Evolutionary conservation across 2,113 vertebrate species (phyloP).

Genomic region (Pelusios castaneus): DNA sequence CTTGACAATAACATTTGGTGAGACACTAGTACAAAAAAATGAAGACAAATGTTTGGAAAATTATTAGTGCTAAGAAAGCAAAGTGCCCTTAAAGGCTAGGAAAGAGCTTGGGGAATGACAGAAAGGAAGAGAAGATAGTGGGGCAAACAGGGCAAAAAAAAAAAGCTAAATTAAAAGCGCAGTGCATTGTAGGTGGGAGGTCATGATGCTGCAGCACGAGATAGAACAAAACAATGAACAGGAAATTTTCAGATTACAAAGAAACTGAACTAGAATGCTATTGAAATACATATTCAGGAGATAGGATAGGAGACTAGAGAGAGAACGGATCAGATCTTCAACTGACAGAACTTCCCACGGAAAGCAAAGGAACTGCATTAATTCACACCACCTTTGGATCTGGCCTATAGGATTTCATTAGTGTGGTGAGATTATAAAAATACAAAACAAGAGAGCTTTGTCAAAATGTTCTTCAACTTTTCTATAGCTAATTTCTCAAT

Average conservation of each 20-base stretch:
- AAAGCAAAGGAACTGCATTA: not conserved
- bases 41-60: conserved; percentile 67
- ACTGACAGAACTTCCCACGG: not conserved
- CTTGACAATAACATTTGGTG: conserved; percentile 55
- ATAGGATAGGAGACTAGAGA: not conserved
- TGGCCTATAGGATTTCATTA: not conserved
- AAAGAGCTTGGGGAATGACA: conserved; percentile 15
- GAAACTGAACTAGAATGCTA: not conserved
- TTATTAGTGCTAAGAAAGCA: conserved; percentile 60
- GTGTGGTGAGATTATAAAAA: not conserved
- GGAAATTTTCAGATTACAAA: not conserved
- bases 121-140: conserved; percentile 37
- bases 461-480: not conserved
- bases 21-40: conserved; percentile 46
- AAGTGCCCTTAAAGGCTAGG: conserved; percentile 39
- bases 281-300: not conserved
- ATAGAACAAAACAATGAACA: conserved; percentile 44
- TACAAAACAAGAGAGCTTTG: not conserved
- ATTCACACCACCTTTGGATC: too few relatives aligned
- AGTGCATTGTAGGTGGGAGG: conserved; percentile 1
- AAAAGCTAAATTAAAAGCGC: conserved; percentile 25
- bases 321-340: not conserved
- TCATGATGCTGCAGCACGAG: conserved; percentile 16
- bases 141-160: conserved; percentile 8
- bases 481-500: not conserved